These are phyloP conservation scores for Anoplolepis gracilipes DNA, from an alignment of 1,140 invertebrate genomes.

Conservation along the genomic window DNA sequence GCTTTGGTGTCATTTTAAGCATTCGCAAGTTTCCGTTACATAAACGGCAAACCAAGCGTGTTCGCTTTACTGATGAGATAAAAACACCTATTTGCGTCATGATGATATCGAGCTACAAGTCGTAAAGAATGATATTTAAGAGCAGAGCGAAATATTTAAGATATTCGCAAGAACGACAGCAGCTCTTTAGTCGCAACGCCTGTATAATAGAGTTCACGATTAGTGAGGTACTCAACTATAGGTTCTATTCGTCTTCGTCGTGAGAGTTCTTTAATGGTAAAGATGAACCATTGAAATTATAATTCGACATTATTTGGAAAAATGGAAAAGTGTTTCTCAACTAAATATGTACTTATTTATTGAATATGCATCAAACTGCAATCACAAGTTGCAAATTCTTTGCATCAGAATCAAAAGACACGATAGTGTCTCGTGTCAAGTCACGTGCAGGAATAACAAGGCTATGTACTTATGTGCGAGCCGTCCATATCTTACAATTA, in stretches of 20 bases:
- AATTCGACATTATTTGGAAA: conserved; percentile 41
- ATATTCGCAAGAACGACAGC: conserved; percentile 55
- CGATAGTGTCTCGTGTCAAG: too few species aligned
- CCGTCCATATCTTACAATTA: too few species aligned
- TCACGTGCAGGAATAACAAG: too few species aligned
- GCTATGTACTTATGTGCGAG: too few species aligned
- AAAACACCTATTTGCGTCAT: conserved; percentile 11
- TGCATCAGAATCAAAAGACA: neutral
- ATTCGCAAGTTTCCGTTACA: neutral
- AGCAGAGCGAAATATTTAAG: conserved; percentile 37
- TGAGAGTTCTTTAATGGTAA: conserved; percentile 57
- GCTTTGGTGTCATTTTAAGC: neutral
- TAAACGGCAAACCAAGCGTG: neutral
- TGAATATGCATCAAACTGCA: neutral
- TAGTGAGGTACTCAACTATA: conserved; percentile 64
- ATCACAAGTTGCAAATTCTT: neutral
- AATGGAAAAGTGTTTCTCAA: conserved; percentile 47
- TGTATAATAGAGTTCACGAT: conserved; percentile 63
- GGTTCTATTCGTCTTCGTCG: conserved; percentile 46
- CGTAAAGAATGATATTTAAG: conserved; percentile 54
- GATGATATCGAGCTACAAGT: conserved; percentile 23
- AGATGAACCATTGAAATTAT: conserved; percentile 70
- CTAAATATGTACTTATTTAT: neutral
- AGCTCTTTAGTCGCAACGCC: conserved; percentile 55
- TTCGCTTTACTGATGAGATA: neutral